Conservation (phyloP, 2,797 vertebrate species). For the Cynopterus sphinx region DNA sequence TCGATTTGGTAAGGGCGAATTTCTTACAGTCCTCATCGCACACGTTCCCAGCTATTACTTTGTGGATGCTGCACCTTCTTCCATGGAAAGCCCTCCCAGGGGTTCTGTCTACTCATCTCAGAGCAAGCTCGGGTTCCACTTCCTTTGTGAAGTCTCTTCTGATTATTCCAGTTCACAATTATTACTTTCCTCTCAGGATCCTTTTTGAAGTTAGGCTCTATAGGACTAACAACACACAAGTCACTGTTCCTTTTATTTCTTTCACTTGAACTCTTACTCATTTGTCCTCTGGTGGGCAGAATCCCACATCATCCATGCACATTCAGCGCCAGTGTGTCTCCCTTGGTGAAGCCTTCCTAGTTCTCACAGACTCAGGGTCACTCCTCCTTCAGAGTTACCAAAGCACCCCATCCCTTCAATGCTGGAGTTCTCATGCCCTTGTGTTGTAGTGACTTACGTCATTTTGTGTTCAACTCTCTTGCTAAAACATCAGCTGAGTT, state of each 20-base stretch:
- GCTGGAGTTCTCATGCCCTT: not conserved
- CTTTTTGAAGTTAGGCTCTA: not conserved
- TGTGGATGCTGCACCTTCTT: not conserved
- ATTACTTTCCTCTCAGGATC: not conserved
- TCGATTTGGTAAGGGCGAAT: not conserved
- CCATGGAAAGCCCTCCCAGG: not conserved
- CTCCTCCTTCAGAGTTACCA: not conserved
- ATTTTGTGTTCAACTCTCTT: not conserved
- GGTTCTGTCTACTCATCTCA: not conserved
- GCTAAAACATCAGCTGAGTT: not conserved
- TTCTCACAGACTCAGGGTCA: not conserved
- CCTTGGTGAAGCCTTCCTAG: not conserved
- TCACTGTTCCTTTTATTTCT: not conserved
- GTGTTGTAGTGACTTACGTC: not conserved
- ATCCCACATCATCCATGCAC: accelerated
- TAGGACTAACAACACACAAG: not conserved
- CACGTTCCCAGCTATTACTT: not conserved
- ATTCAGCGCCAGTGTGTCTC: not conserved
- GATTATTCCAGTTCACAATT: not conserved
- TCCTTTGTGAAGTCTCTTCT: not conserved
- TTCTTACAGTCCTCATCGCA: not conserved
- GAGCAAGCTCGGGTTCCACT: not conserved
- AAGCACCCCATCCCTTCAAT: not conserved
- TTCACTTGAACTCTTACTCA: not conserved
- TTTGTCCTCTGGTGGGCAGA: not conserved